These are phyloP conservation scores for Malurus splendens DNA, from an alignment of 2,797 vertebrate genomes.

Conservation along the genomic window DNA sequence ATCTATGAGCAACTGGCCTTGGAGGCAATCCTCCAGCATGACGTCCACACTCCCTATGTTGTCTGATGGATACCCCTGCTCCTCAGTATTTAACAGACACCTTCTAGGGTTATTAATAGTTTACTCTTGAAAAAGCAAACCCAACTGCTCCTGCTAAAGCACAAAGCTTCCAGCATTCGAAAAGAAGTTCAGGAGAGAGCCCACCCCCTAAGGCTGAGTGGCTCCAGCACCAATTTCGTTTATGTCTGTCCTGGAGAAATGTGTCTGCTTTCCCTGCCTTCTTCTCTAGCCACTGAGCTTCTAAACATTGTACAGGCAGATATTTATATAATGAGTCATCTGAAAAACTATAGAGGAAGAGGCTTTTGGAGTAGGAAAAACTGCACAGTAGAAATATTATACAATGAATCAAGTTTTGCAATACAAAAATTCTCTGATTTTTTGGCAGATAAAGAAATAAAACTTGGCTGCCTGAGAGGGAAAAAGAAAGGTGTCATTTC, in stretches of 20 bases:
- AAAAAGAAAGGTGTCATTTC: not conserved
- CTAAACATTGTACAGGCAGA: not conserved
- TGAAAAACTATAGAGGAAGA: not conserved
- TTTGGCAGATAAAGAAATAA: not conserved
- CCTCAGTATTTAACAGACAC: not conserved
- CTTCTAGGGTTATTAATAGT: not conserved
- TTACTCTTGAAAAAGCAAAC: not conserved
- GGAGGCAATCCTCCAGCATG: not conserved
- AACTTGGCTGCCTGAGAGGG: not conserved
- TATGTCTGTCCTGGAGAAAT: not conserved
- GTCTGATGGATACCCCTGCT: not conserved
- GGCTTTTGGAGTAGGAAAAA: not conserved
- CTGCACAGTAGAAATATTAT: not conserved
- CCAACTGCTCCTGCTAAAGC: not conserved
- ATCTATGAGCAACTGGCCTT: not conserved
- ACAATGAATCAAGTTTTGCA: not conserved
- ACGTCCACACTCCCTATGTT: not conserved
- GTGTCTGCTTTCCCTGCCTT: not conserved
- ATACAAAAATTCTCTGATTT: not conserved
- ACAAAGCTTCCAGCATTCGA: not conserved
- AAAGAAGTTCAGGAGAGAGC: not conserved
- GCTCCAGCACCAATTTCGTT: not conserved
- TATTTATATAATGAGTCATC: not conserved
- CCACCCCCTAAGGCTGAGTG: not conserved
- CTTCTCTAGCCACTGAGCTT: not conserved